These are phyloP conservation scores for Diaprepes abbreviatus DNA, from an alignment of 2,888 invertebrate species.

Conservation along the genomic window DNA sequence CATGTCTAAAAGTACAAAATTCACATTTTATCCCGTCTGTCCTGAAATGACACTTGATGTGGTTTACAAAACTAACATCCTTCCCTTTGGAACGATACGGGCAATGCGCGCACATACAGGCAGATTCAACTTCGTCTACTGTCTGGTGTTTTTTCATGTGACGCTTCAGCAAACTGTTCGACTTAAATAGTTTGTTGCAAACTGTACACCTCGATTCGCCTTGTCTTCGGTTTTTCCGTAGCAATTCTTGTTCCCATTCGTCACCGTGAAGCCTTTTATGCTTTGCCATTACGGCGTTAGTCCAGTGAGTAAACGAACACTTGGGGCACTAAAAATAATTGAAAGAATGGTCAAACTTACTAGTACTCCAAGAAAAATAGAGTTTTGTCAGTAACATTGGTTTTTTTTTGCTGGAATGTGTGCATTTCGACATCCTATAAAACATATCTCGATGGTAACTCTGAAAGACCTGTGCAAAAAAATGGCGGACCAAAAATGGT, in stretches of 20 bases:
- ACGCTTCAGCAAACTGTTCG: not conserved
- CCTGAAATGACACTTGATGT: slow-evolving; percentile 4
- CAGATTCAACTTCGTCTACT: not conserved
- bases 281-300: not conserved
- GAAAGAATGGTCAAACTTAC: too few species aligned
- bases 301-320: not conserved
- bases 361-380: too few species aligned
- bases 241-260: not conserved
- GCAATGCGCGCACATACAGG: not conserved
- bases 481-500: too few species aligned
- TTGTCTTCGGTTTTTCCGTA: not conserved
- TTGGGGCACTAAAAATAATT: slow-evolving; percentile 5
- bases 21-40: not conserved
- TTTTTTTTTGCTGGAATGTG: too few species aligned
- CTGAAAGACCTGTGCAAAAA: too few species aligned
- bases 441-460: too few species aligned
- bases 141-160: slow-evolving; percentile 9
- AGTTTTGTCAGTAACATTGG: too few species aligned
- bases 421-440: too few species aligned
- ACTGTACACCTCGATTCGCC: not conserved
- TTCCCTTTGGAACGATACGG: not conserved
- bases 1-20: slow-evolving; percentile 9
- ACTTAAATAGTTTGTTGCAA: not conserved
- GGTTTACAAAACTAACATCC: not conserved
- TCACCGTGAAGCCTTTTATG: slow-evolving; percentile 1